Evolutionary conservation across 2,797 vertebrate species (phyloP).

Genomic region (Taeniopygia guttata): DNA sequence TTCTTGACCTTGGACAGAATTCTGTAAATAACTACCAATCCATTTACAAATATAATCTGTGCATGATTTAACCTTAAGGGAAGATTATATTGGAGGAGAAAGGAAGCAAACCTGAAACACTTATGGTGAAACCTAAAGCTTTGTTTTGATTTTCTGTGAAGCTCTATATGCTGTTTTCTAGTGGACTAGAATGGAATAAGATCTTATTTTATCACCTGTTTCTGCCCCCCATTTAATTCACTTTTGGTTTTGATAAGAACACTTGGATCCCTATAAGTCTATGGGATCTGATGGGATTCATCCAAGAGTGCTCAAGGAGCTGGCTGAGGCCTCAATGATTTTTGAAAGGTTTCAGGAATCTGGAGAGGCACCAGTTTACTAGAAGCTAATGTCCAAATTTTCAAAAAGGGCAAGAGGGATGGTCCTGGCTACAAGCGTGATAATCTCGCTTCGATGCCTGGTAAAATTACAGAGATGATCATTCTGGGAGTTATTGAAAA

Average conservation of each 20-base stretch:
- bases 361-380: not conserved
- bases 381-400: not conserved
- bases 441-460: not conserved
- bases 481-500: not conserved
- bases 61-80: not conserved
- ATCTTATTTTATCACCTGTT: not conserved
- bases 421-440: not conserved
- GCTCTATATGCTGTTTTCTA: not conserved
- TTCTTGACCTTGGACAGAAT: not conserved
- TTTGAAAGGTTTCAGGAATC: not conserved
- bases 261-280: not conserved
- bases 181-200: not conserved
- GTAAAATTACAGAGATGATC: not conserved
- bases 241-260: not conserved
- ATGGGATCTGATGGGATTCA: not conserved
- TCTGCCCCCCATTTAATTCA: not conserved
- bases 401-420: not conserved
- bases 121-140: not conserved
- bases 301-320: not conserved
- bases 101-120: not conserved
- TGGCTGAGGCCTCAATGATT: not conserved
- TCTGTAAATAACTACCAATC: not conserved
- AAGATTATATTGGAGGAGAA: not conserved
- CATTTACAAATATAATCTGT: not conserved
- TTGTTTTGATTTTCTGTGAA: not conserved